These are phyloP conservation scores for Phortica okadai DNA, from an alignment of 2,888 invertebrate genomes.

Conservation along the genomic window DNA sequence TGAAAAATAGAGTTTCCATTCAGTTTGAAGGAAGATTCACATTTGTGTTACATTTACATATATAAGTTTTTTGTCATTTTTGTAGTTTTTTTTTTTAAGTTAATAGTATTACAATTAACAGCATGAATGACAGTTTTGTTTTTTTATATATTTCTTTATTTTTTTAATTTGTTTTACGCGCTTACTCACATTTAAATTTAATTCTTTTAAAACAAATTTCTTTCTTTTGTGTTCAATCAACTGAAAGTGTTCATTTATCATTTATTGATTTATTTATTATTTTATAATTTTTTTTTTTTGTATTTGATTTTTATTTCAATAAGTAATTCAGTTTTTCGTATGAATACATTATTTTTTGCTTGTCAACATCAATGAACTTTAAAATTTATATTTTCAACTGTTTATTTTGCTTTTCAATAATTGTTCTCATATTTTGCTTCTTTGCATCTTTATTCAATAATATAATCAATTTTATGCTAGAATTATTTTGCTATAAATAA, in stretches of 20 bases:
- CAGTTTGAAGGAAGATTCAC: constrained; percentile 23
- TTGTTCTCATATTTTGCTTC: constrained; percentile 20
- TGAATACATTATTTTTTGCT: constrained; percentile 4
- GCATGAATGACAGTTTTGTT: constrained; percentile 15
- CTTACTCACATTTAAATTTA: neutral
- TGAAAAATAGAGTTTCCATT: constrained; percentile 33
- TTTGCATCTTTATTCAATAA: constrained; percentile 12
- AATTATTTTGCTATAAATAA: constrained; percentile 61
- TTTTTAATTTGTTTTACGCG: neutral
- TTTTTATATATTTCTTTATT: constrained; percentile 10
- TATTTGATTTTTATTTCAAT: neutral
- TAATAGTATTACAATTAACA: constrained; percentile 19
- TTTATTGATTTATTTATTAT: neutral
- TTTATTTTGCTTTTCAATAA: constrained; percentile 9
- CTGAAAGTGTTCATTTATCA: neutral
- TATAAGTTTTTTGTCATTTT: constrained; percentile 6
- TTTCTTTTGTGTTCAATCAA: no score
- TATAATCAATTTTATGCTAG: constrained; percentile 11
- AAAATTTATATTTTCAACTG: neutral
- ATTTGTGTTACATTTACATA: constrained; percentile 9
- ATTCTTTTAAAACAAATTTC: neutral
- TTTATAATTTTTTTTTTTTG: neutral
- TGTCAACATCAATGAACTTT: constrained; percentile 21
- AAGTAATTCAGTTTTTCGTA: neutral
- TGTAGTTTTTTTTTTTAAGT: constrained; percentile 5